These are phyloP conservation scores for Axea sp. DNA, from an alignment of 2,888 invertebrate genomes.

Conservation along the genomic window DNA sequence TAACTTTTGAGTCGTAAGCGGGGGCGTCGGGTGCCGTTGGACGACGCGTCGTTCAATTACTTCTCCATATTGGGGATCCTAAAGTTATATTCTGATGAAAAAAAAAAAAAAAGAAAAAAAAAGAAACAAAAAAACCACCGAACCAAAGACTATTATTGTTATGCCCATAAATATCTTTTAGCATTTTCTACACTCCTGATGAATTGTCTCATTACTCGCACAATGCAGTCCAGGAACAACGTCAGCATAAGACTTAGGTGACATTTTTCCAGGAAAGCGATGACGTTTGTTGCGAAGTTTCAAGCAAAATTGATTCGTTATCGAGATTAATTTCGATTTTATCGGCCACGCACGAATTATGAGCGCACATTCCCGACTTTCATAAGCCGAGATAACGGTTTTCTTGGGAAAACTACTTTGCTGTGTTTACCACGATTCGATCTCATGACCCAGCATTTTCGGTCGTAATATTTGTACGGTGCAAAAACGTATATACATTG, in stretches of 20 bases:
- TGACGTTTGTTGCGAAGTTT: not conserved
- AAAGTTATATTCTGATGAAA: slow-evolving; percentile 32
- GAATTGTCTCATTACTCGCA: slow-evolving; percentile 11
- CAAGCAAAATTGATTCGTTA: not conserved
- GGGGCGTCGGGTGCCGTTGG: slow-evolving; percentile 50
- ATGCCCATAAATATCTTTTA: slow-evolving; percentile 5
- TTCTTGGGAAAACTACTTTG: not conserved
- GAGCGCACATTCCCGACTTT: slow-evolving; percentile 67
- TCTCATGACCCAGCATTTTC: slow-evolving; percentile 9
- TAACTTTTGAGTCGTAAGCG: slow-evolving; percentile 37
- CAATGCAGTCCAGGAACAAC: not conserved
- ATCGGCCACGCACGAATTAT: slow-evolving; percentile 53
- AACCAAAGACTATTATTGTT: slow-evolving; percentile 41
- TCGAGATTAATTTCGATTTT: no score
- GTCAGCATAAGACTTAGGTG: not conserved
- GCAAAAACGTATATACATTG: not conserved
- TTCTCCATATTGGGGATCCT: slow-evolving; percentile 52
- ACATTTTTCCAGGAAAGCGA: no score
- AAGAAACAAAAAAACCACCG: slow-evolving; percentile 24
- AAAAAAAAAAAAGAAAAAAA: no score
- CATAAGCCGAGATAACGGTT: not conserved
- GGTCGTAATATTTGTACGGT: slow-evolving; percentile 7
- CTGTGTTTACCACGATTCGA: not conserved
- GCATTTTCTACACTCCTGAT: slow-evolving; percentile 20
- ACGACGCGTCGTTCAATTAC: slow-evolving; percentile 31